These are phyloP conservation scores for Pandemis corylana DNA, from an alignment of 2,888 invertebrate species.

Conservation along the genomic window DNA sequence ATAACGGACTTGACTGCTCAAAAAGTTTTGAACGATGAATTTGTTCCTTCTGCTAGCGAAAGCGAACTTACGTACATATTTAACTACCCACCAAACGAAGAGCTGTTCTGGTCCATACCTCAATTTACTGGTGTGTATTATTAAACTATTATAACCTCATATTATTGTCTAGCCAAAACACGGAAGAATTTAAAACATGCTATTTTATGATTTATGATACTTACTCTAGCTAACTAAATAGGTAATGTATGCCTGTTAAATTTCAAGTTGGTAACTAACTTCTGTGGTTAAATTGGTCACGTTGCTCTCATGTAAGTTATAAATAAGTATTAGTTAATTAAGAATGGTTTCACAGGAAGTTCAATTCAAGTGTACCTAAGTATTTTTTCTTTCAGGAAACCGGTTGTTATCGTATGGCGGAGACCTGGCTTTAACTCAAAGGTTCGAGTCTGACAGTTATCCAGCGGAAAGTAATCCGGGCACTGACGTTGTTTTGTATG, in stretches of 20 bases:
- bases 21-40: slow-evolving; percentile 66
- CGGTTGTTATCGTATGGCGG: slow-evolving; percentile 96
- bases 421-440: slow-evolving; percentile 89
- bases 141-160: neutral
- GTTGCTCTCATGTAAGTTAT: no score
- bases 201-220: no score
- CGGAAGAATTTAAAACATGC: no score
- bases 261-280: no score
- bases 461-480: slow-evolving; percentile 84
- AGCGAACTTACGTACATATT: slow-evolving; percentile 76
- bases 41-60: slow-evolving; percentile 67
- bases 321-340: no score
- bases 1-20: slow-evolving; percentile 70
- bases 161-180: no score
- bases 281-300: no score
- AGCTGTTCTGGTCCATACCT: slow-evolving; percentile 77
- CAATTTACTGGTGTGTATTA: slow-evolving; percentile 67
- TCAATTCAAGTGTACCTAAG: no score
- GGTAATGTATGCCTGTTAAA: no score
- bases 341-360: no score
- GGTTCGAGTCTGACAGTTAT: slow-evolving; percentile 85
- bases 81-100: slow-evolving; percentile 58
- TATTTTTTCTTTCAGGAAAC: slow-evolving; percentile 78
- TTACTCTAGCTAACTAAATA: no score
- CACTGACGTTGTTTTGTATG: slow-evolving; percentile 92